Evolutionary conservation across 2,113 vertebrate genomes (phyloP), one percentile per base, ranked within the genome.

Genomic region (Argyrosomus japonicus): DNA sequence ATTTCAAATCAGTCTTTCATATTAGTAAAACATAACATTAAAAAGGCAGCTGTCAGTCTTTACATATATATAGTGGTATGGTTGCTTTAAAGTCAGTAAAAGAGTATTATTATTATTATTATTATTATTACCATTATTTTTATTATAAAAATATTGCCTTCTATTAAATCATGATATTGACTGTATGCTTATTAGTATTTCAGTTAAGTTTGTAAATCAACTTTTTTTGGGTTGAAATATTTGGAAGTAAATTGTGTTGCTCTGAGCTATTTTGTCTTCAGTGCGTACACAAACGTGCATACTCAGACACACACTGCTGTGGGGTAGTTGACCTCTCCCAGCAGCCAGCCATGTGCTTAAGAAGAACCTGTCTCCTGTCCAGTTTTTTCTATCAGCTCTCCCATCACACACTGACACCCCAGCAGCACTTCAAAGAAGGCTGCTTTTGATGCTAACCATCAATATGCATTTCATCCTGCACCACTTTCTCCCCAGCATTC

Each of bases 361-460:
- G 85, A 81, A 89, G 80, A 86, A 89, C 78, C 89, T 81, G 88
- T 88, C 85, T 91, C 69, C 88, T 89, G 82, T 89, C 85, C 83
- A 72, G 82, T 82, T 86, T 81, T 68, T 84, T 62, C 77, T 84
- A 68, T 77, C 87, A 83, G 71, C 64, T 85, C 83, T 82, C 86
- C 86, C 81, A 84, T 95, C 83, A 90, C 88, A 91, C 47, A 68
- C 89, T 83, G 86, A 90, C 92, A 89, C 77, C 70, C 67, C 77
- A 7, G 80, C 89, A 62, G 68, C 87, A 94, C 93, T 93, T 95
- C 94, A 94, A 94, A 94, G 93, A 57, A 61, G 67, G 25, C 63
- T 47, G 71, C 77, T 87, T 94, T 93, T 93, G 93, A 95, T 93
- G 90, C 93, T 80, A 78, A 81, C 87, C 89, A 91, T 93, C 91